phyloP scores from a whole-genome alignment of 2,113 vertebrate genomes.

The Brachirus orientalis region DNA sequence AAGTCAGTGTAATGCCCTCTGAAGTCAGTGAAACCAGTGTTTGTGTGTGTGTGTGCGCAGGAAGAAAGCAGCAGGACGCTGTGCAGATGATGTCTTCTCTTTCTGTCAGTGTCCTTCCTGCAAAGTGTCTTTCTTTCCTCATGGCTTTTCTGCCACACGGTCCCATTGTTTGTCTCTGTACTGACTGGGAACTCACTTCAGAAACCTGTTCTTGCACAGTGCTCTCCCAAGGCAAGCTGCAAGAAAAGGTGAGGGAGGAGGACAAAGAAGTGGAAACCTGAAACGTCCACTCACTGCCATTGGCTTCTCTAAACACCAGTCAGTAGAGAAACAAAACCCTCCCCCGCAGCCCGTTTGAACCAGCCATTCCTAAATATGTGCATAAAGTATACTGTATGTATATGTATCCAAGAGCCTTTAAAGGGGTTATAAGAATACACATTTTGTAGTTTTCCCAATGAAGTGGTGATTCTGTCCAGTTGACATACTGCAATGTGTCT shows the following conservation, averaged over 20 bases:
- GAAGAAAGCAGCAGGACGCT: slow-evolving; percentile 43
- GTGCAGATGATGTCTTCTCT: slow-evolving; percentile 47
- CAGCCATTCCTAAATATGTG: no score
- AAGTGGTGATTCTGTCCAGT: no score
- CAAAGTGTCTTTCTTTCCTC: slow-evolving; percentile 33
- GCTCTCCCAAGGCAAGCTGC: slow-evolving; percentile 35
- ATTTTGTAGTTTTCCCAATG: no score
- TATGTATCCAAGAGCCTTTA: no score
- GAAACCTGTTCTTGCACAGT: slow-evolving; percentile 47
- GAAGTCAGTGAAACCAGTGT: no score
- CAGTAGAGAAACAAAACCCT: no score
- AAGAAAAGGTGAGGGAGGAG: slow-evolving; percentile 27
- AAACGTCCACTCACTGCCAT: not conserved
- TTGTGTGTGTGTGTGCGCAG: slow-evolving; percentile 8
- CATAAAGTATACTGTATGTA: no score
- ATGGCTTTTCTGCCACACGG: slow-evolving; percentile 14
- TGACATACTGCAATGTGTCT: no score
- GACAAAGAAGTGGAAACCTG: slow-evolving; percentile 13
- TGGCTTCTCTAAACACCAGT: no score
- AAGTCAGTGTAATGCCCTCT: no score
- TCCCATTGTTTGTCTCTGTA: slow-evolving; percentile 38
- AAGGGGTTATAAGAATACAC: no score
- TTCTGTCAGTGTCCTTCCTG: slow-evolving; percentile 55
- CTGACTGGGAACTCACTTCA: slow-evolving; percentile 38
- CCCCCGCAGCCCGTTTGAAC: no score